Evolutionary conservation across 2,888 invertebrate species (phyloP), one percentile per base, ranked within the genome.

Genomic region (Dasypolia templi): DNA sequence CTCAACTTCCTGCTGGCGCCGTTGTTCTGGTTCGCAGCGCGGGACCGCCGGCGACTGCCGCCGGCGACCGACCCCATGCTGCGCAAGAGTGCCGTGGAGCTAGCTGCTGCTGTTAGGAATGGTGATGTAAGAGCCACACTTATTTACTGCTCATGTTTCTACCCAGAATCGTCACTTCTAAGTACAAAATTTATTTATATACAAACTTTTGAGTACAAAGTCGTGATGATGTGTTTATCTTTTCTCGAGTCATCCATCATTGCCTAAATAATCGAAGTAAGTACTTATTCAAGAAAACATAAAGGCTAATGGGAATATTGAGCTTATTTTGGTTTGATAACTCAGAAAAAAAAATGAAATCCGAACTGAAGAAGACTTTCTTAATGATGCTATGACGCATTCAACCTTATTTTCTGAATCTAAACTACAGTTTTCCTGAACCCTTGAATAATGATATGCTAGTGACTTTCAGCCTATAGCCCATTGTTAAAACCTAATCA

Each of bases 61-160:
- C 95, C 96, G 0, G 93, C 97, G 0, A 90, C 87, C 29, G 93
- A 97, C 85, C 92, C 95, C 2, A 77, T 97, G 46, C 95, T 98
- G 26, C 88, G 96, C 73, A 92, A 95, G 74, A 96, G 97, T 86
- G 97, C 97, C 0, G 92, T 94, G 2, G 94, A 96, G 61, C 91
- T 98, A 44, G 97, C 97, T 0, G 93, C 92, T 29, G 96, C 95
- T 84, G 97, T 98, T 69, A 94, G 97, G 73, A 94, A 85, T 51
- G 96, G 95, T 89, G 95, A 97, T 93, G 97, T 97, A 89, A 94
- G 92, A 81, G 7, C n/a, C 17, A 7, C 11, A 35, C 11, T n/a
- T 11, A 49, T 17, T n/a, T 5, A 17, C n/a, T 64, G 22, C 29
- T 17, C 55, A 55, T 29, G 19, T 29, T 9, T 39, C 39, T 0